Percentiles rank a stretch among this genome's conserved stretches.
Evolutionary conservation across 1,140 invertebrate genomes (phyloP).

Genomic region (Helicoverpa zea): DNA sequence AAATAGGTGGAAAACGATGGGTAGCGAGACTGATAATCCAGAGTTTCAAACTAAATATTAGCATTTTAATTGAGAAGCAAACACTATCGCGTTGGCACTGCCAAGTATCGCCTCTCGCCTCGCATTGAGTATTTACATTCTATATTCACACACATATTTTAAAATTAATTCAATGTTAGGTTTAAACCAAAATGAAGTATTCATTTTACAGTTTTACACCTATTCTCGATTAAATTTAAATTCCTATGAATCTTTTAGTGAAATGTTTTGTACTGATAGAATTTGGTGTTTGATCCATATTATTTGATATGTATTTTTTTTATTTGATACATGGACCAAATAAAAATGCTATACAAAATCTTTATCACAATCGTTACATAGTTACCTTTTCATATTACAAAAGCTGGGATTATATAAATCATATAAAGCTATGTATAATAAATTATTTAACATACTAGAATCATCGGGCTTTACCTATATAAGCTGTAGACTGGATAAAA

Average conservation of each 20-base stretch:
- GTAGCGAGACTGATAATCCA: slow-evolving; percentile 56
- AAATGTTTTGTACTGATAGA: no score
- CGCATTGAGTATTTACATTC: slow-evolving; percentile 60
- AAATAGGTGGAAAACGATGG: slow-evolving; percentile 51
- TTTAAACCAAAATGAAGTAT: slow-evolving; percentile 8
- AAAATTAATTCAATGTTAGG: slow-evolving; percentile 40
- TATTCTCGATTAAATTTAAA: neutral
- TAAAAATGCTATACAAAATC: no score
- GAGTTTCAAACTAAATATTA: slow-evolving; percentile 60
- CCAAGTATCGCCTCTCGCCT: slow-evolving; percentile 54
- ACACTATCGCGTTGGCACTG: slow-evolving; percentile 57
- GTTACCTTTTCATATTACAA: no score
- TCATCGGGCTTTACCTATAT: no score
- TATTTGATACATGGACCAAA: no score
- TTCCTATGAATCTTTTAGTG: neutral
- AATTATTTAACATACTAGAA: no score
- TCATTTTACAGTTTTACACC: neutral
- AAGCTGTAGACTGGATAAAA: no score
- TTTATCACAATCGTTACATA: no score
- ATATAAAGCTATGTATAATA: no score
- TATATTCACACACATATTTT: slow-evolving; percentile 50
- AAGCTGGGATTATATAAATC: no score
- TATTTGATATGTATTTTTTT: no score
- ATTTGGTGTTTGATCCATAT: no score
- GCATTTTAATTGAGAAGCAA: slow-evolving; percentile 62